Evolutionary conservation across 2,797 vertebrate genomes (phyloP).

Genomic region (Carcharodon carcharias): DNA sequence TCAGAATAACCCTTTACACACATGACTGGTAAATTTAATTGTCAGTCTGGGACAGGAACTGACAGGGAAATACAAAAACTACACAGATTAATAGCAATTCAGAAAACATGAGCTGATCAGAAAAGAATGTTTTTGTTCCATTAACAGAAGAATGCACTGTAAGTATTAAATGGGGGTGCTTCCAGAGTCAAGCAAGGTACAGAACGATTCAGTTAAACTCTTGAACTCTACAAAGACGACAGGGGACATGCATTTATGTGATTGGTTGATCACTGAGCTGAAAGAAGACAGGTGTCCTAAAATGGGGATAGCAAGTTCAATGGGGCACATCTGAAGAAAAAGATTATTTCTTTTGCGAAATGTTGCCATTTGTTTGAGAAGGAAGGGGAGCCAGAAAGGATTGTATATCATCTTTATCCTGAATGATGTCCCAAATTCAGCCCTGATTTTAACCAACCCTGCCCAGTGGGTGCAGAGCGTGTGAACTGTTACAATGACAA

Average conservation of each 20-base stretch:
- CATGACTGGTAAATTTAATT: not conserved
- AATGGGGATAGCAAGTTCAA: not conserved
- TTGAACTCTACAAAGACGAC: not conserved
- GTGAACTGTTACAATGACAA: not conserved
- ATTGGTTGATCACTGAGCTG: not conserved
- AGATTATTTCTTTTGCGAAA: not conserved
- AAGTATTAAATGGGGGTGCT: not conserved
- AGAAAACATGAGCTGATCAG: not conserved
- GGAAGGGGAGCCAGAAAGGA: not conserved
- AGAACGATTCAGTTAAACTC: not conserved
- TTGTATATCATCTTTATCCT: not conserved
- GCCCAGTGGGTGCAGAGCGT: not conserved
- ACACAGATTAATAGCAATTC: not conserved
- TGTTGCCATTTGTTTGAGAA: not conserved
- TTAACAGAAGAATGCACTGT: not conserved
- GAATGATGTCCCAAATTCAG: not conserved
- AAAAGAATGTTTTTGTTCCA: not conserved
- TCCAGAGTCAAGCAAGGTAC: not conserved
- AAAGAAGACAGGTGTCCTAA: not conserved
- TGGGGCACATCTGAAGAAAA: not conserved
- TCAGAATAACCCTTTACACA: not conserved
- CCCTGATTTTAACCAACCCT: not conserved
- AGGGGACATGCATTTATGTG: not conserved
- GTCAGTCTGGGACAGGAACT: not conserved
- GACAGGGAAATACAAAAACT: not conserved